Base-by-base conservation (phyloP, 2,888 invertebrate genomes). In the Nomada fabriciana region DNA sequence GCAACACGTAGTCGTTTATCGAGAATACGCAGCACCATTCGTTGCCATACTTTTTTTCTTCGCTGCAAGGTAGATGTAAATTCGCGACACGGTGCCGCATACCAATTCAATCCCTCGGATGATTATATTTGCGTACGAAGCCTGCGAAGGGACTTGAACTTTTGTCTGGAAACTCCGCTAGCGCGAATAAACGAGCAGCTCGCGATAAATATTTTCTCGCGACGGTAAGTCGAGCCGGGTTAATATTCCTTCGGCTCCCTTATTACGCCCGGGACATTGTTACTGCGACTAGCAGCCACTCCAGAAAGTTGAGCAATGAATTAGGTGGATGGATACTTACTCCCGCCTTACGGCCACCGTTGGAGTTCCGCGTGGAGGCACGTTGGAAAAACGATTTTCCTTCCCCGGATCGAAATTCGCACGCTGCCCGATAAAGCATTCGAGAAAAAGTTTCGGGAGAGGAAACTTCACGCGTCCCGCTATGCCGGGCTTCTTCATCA, bases 141-240 rank as follows among this genome's bases (percentile, higher is more conserved):
- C 25, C 23, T 1, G 63, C 57, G 50, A 29, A 13, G 52, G 64
- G 64, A 79, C 59, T 52, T 18, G 11, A 64, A 79, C 36, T 59
- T 79, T 78, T 25, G 11, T 29, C 5, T 13, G 29, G 11, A 23
- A 55, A 36, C 61, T n/a, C 20, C 11, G 11, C 57, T 15, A 23
- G 9, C 25, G 52, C 53, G 70, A 65, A 60, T 57, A 64, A 78
- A 29, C 52, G 57, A 47, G 18, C 25, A n/a, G 25, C 59, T 65
- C 42, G 59, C 60, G 64, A 76, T 76, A 76, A 82, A 82, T 82
- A 82, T 82, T 83, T 69, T 53, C 67, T 9, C 25, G 53, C 36
- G 53, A 73, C 57, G 20, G 50, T 13, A 29, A 29, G 42, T 13
- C 63, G 69, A 10, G 63, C 36, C 59, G 53, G 25, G 63, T 80